Percentiles rank a stretch among this genome's conserved stretches.
Evolutionary conservation across 2,797 vertebrate species (phyloP).

Genomic region (Heterohyrax brucei): DNA sequence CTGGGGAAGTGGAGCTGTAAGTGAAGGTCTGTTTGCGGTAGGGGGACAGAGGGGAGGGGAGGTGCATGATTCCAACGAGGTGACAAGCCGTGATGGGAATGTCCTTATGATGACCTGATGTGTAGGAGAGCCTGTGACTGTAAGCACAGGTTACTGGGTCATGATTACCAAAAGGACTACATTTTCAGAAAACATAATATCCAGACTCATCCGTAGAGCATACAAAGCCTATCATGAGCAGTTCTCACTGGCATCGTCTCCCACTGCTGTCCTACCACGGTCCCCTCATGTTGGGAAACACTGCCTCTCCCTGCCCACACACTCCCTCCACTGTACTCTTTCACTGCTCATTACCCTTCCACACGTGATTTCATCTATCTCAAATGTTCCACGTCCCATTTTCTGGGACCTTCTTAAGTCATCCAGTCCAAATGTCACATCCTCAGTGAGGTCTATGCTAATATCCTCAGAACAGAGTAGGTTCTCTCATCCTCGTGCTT

Average conservation of each 20-base stretch:
- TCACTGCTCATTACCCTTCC: not conserved
- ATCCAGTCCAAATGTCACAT: not conserved
- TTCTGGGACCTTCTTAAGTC: not conserved
- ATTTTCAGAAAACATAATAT: not conserved
- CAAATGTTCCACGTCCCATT: rapidly evolving
- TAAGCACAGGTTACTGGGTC: not conserved
- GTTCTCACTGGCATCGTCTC: not conserved
- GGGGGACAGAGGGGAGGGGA: not conserved
- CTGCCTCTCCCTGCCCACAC: not conserved
- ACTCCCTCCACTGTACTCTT: rapidly evolving
- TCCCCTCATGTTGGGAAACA: too few species aligned
- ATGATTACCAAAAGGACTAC: not conserved
- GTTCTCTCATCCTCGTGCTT: not conserved
- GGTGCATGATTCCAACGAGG: not conserved
- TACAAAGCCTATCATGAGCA: not conserved
- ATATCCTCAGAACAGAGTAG: not conserved
- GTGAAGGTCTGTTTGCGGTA: not conserved
- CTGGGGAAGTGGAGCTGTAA: too few species aligned
- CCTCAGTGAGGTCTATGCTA: not conserved
- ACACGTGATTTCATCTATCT: not conserved
- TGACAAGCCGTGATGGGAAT: not conserved
- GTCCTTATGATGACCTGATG: not conserved
- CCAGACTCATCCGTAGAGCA: not conserved
- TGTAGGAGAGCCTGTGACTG: not conserved
- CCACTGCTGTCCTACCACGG: rapidly evolving